These are phyloP conservation scores for Montifringilla adamsi DNA, from an alignment of 2,113 vertebrate genomes.

Conservation along the genomic window DNA sequence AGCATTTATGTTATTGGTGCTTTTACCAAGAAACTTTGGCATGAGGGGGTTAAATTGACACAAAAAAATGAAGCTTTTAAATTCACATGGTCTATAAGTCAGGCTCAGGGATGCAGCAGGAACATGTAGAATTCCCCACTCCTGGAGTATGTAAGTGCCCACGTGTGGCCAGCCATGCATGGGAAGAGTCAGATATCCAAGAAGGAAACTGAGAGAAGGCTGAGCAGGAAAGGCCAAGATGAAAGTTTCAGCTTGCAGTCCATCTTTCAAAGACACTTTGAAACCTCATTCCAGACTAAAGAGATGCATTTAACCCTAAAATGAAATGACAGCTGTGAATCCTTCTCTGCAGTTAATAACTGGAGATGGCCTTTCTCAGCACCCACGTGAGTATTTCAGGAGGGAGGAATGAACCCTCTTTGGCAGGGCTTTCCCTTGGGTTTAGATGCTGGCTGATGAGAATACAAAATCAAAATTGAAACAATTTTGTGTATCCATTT, in stretches of 20 bases:
- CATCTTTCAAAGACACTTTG: background rate
- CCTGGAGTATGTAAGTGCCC: background rate
- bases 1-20: background rate
- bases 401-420: background rate
- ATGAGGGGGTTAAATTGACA: background rate
- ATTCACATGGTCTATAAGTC: background rate
- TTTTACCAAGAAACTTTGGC: background rate
- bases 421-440: background rate
- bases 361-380: background rate
- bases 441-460: background rate
- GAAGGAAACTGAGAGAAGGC: background rate
- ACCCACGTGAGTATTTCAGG: background rate
- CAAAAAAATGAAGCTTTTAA: background rate
- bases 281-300: background rate
- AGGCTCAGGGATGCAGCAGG: background rate
- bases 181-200: background rate
- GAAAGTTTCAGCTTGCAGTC: background rate
- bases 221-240: background rate
- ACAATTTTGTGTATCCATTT: background rate
- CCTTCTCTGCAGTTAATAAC: background rate
- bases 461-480: background rate
- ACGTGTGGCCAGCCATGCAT: rapidly evolving
- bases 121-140: rapidly evolving
- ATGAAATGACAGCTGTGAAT: background rate
- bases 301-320: background rate